These are phyloP conservation scores for Hyperopisus bebe DNA, from an alignment of 2,113 vertebrate species.

Conservation along the genomic window DNA sequence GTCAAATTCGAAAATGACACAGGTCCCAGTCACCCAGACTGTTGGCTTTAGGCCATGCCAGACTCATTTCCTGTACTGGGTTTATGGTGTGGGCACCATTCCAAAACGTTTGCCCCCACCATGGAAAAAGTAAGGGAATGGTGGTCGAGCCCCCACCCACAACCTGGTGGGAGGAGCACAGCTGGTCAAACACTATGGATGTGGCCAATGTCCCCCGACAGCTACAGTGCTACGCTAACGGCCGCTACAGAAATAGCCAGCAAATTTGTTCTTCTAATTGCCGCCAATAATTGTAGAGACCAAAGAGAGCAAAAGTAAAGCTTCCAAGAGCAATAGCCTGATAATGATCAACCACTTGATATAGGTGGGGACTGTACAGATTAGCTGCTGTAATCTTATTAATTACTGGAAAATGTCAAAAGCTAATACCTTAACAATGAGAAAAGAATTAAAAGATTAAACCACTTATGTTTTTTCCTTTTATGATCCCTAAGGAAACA, in stretches of 20 bases:
- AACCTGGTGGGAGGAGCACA: neutral
- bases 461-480: neutral
- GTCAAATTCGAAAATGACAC: constrained; percentile 41
- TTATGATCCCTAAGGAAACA: neutral
- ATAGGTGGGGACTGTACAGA: neutral
- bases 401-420: neutral
- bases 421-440: neutral
- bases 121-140: constrained; percentile 15
- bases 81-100: constrained; percentile 30
- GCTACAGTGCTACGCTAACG: neutral
- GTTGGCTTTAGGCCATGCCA: neutral
- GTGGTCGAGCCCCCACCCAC: neutral
- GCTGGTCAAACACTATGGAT: neutral
- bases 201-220: neutral
- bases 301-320: neutral
- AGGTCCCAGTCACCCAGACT: constrained; percentile 10
- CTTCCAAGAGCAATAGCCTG: neutral
- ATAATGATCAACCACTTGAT: neutral
- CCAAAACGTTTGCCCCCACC: constrained; percentile 25
- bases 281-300: neutral
- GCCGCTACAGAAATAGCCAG: neutral
- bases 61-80: constrained; percentile 35
- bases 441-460: neutral
- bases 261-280: constrained; percentile 5
- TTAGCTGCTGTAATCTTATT: constrained; percentile 11